These are phyloP conservation scores for Agrilus planipennis DNA, from an alignment of 1,140 invertebrate genomes.

Conservation along the genomic window DNA sequence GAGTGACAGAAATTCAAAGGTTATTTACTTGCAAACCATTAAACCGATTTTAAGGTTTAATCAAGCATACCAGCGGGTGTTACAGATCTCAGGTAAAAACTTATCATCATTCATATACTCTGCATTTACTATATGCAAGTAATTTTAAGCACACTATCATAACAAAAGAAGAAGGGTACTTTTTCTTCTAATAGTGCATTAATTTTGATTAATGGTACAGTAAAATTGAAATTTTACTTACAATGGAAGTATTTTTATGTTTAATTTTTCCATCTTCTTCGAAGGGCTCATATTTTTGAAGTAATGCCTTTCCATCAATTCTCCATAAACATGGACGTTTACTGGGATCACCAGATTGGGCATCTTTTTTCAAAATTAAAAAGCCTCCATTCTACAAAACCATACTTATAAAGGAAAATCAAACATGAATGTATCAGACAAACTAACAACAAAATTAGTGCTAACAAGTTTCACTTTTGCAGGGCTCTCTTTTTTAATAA, in stretches of 20 bases:
- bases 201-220: neutral
- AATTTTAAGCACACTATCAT: no score
- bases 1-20: no score
- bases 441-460: neutral
- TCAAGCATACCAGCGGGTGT: no score
- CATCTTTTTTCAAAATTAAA: conserved; percentile 30
- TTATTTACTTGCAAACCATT: no score
- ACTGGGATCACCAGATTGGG: conserved; percentile 23
- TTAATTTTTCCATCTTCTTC: conserved; percentile 54
- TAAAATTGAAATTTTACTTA: conserved; percentile 33
- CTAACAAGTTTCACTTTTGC: neutral
- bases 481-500: no score
- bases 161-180: no score
- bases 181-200: neutral
- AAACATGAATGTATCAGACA: no score
- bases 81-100: no score
- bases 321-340: conserved; percentile 48
- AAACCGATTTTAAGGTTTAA: no score
- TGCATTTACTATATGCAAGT: no score
- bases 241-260: conserved; percentile 65
- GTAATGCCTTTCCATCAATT: conserved; percentile 65
- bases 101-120: no score
- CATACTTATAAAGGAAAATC: no score
- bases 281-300: conserved; percentile 65
- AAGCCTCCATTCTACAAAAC: conserved; percentile 28